A percentile compares a stretch with the other conserved stretches of the same genome.
Conservation (phyloP, 2,113 vertebrate species). For the Mastomys coucha region DNA sequence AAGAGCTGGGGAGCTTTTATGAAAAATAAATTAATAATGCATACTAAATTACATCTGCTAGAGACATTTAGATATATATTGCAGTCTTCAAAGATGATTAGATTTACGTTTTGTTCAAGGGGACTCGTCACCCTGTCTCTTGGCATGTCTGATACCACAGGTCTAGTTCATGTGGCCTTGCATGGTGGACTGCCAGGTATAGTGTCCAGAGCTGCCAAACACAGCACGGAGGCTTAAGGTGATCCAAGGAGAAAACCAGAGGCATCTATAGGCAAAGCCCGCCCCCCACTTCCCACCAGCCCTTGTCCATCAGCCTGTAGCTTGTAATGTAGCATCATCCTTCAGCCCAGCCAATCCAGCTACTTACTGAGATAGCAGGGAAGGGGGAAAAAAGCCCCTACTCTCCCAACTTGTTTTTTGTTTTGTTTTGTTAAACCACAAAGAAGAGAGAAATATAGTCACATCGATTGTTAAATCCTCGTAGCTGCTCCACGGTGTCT, state of each 20-base stretch:
- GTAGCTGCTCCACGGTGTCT: conserved; percentile 85
- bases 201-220: rapidly evolving
- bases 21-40: conserved; percentile 92
- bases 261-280: conserved; percentile 65
- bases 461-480: conserved; percentile 89
- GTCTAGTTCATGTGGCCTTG: conserved; percentile 46
- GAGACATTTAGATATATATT: conserved; percentile 88
- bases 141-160: conserved; percentile 47
- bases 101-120: conserved; percentile 86
- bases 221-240: background rate
- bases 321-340: conserved; percentile 67
- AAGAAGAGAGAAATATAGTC: conserved; percentile 88
- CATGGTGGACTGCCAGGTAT: background rate
- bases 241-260: background rate
- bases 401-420: conserved; percentile 79
- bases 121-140: conserved; percentile 53
- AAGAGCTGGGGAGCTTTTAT: conserved; percentile 86
- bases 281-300: conserved; percentile 35
- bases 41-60: conserved; percentile 89
- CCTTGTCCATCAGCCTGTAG: conserved; percentile 30
- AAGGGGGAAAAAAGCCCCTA: conserved; percentile 50
- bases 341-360: conserved; percentile 58
- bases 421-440: conserved; percentile 81
- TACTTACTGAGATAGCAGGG: conserved; percentile 60
- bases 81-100: conserved; percentile 87